Conservation (phyloP, 1,140 invertebrate genomes). For the Drosophila malerkotliana region DNA sequence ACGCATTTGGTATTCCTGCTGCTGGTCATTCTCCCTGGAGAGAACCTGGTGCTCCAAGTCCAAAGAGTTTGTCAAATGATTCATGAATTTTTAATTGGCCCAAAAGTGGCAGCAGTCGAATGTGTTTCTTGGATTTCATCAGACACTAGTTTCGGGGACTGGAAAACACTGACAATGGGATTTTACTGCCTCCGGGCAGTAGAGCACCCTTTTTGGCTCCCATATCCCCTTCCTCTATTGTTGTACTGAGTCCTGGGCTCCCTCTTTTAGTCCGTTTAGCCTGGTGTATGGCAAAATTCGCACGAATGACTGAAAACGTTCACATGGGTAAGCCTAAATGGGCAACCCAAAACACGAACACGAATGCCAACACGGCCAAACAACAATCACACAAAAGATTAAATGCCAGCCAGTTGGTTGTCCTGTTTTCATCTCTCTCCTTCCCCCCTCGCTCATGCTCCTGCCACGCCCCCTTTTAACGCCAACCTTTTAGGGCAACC, state of each 20-base stretch:
- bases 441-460: not conserved
- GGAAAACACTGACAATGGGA: conserved; percentile 46
- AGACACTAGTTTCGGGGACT: conserved; percentile 13
- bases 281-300: conserved; percentile 7
- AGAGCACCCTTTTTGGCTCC: not conserved
- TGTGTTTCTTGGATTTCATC: conserved; percentile 52
- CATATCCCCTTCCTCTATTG: not conserved
- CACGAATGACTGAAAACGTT: conserved; percentile 39
- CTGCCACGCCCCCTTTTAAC: not conserved
- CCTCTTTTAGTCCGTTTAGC: not conserved
- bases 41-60: conserved; percentile 43
- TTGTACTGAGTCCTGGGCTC: not conserved
- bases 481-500: conserved; percentile 14
- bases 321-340: conserved; percentile 79
- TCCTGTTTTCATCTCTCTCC: not conserved
- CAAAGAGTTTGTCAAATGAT: conserved; percentile 78
- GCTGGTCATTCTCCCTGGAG: conserved; percentile 15
- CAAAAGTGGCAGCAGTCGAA: conserved; percentile 40
- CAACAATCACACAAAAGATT: conserved; percentile 75
- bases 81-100: conserved; percentile 80
- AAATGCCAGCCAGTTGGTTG: conserved; percentile 61
- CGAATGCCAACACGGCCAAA: conserved; percentile 57
- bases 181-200: conserved; percentile 11
- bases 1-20: conserved; percentile 50
- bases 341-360: conserved; percentile 75